These are phyloP conservation scores for Vireo griseus DNA, from an alignment of 2,797 vertebrate genomes.

Conservation along the genomic window DNA sequence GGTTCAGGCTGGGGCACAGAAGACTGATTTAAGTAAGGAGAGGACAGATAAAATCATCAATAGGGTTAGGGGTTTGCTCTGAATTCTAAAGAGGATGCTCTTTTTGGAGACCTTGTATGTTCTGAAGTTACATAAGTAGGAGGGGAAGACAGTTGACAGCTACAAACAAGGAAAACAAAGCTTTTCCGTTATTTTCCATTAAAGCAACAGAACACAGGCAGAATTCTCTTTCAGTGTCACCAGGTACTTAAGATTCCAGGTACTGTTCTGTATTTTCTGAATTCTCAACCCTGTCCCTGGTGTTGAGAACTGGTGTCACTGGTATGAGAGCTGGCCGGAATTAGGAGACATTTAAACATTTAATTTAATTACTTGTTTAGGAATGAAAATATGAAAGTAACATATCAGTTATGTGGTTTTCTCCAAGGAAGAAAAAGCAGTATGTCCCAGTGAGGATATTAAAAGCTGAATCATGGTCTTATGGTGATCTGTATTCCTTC, in stretches of 20 bases:
- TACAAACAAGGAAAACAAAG: not conserved
- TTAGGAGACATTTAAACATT: not conserved
- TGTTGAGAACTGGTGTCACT: not conserved
- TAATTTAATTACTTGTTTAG: not conserved
- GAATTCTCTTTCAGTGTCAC: not conserved
- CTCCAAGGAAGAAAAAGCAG: not conserved
- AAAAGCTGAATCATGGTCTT: not conserved
- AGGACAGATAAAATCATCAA: not conserved
- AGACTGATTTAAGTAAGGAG: not conserved
- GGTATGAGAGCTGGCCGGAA: not conserved
- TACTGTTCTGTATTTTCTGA: not conserved
- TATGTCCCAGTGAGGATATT: not conserved
- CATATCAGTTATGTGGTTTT: not conserved
- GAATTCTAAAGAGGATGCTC: not conserved
- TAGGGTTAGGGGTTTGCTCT: accelerated
- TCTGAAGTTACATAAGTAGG: not conserved
- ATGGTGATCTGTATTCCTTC: not conserved
- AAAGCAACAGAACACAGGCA: not conserved
- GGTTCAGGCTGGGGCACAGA: not conserved
- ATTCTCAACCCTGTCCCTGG: not conserved
- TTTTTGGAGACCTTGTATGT: not conserved
- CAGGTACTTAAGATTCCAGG: not conserved
- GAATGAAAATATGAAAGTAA: not conserved
- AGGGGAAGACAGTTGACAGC: not conserved
- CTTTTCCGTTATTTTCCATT: not conserved